These are phyloP conservation scores for Arnoldichthys spilopterus DNA, from an alignment of 2,797 vertebrate genomes.

Conservation along the genomic window DNA sequence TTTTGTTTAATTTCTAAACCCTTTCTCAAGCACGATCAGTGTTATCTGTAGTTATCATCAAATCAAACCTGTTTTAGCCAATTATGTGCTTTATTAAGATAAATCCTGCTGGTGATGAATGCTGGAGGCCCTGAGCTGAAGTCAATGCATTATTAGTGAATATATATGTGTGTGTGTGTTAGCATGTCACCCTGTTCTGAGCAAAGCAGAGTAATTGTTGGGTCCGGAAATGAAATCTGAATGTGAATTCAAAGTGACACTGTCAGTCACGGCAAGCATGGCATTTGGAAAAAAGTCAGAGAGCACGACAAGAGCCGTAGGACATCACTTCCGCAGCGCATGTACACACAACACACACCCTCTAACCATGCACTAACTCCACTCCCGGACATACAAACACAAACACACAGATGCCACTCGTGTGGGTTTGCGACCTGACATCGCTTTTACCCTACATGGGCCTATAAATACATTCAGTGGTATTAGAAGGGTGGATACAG, in stretches of 20 bases:
- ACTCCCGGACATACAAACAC: neutral
- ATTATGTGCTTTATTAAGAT: too few species aligned
- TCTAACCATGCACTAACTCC: neutral
- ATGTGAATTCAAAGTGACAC: conserved; percentile 9
- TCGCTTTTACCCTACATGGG: neutral
- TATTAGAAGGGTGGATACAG: neutral
- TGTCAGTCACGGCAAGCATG: neutral
- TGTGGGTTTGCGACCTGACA: neutral
- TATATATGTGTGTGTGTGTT: neutral
- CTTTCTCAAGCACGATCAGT: too few species aligned
- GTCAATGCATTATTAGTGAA: too few species aligned
- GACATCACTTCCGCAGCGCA: neutral
- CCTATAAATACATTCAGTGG: neutral
- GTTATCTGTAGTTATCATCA: too few species aligned
- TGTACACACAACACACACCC: neutral
- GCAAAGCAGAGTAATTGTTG: neutral
- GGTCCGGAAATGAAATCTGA: neutral
- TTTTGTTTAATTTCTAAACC: too few species aligned
- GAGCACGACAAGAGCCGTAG: conserved; percentile 20
- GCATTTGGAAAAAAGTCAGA: conserved; percentile 24
- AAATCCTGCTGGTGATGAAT: too few species aligned
- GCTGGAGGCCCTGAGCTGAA: too few species aligned
- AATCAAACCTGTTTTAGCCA: too few species aligned
- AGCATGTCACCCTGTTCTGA: neutral
- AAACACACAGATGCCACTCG: conserved; percentile 2